Evolutionary conservation across 2,888 invertebrate species (phyloP).

Genomic region (Ptilodon capucinus): DNA sequence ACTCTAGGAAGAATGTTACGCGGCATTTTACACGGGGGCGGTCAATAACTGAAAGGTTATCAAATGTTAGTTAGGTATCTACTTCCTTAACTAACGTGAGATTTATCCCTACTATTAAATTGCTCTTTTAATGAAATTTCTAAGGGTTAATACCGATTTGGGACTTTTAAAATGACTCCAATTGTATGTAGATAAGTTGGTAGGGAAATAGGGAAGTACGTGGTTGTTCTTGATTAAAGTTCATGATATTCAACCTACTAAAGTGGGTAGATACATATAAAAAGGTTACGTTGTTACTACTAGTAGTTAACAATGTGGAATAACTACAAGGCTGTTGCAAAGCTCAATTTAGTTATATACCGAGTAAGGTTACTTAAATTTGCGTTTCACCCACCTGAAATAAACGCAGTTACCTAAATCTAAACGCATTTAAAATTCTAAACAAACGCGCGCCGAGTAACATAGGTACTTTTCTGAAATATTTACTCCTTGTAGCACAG

Average conservation of each 20-base stretch:
- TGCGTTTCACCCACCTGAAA: no score
- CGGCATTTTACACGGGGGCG: constrained; percentile 5
- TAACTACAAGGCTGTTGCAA: no score
- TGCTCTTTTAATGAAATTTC: constrained; percentile 8
- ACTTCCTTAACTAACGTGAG: constrained; percentile 4
- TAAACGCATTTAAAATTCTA: no score
- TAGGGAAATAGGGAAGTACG: no score
- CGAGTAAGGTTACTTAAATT: no score
- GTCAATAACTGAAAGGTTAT: constrained; percentile 16
- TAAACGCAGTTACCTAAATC: no score
- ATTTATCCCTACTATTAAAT: constrained; percentile 13
- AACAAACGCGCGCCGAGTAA: no score
- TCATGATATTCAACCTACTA: constrained; percentile 22
- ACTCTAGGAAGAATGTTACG: constrained; percentile 3
- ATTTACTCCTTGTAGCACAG: no score
- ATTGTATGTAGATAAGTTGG: constrained; percentile 9
- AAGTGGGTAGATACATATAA: constrained; percentile 8
- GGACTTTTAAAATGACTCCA: constrained; percentile 7
- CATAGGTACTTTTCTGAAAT: no score
- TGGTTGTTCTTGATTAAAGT: constrained; percentile 16
- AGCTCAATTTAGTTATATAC: no score
- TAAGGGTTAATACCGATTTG: constrained; percentile 9
- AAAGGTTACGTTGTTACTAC: no score
- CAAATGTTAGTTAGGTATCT: no score
- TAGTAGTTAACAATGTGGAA: constrained; percentile 23